Evolutionary conservation across 2,888 invertebrate species (phyloP).

Genomic region (Dolichomitus sp.): DNA sequence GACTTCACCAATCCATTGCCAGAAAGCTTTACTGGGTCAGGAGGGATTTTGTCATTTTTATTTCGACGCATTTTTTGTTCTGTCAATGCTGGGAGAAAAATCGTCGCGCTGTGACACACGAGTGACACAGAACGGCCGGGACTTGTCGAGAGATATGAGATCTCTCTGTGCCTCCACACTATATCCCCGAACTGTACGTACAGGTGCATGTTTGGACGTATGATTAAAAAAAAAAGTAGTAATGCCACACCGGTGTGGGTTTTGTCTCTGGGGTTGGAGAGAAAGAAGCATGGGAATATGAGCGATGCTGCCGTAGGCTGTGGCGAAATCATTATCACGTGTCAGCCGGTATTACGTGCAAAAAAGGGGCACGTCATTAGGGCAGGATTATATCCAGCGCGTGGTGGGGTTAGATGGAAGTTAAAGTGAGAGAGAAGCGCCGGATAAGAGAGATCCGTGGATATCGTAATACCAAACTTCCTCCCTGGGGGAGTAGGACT

Average conservation of each 20-base stretch:
- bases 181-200: slow-evolving; percentile 16
- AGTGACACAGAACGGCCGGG: slow-evolving; percentile 26
- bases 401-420: slow-evolving; percentile 57
- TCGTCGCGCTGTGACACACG: slow-evolving; percentile 24
- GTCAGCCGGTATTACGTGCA: slow-evolving; percentile 73
- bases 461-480: slow-evolving; percentile 65
- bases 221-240: slow-evolving; percentile 16
- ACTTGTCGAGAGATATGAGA: slow-evolving; percentile 43
- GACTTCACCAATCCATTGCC: slow-evolving; percentile 13
- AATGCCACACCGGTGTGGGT: slow-evolving; percentile 35
- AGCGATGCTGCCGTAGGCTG: slow-evolving; percentile 39
- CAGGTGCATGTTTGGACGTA: slow-evolving; percentile 44
- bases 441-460: slow-evolving; percentile 27
- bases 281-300: slow-evolving; percentile 15
- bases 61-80: slow-evolving; percentile 39
- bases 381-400: slow-evolving; percentile 75
- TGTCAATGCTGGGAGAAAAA: slow-evolving; percentile 4
- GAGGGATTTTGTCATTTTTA: slow-evolving; percentile 37
- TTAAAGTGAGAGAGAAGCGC: slow-evolving; percentile 36
- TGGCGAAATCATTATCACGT: slow-evolving; percentile 69
- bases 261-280: slow-evolving; percentile 5
- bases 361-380: slow-evolving; percentile 76
- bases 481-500: slow-evolving; percentile 28
- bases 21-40: slow-evolving; percentile 39
- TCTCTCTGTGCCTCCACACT: neutral